Evolutionary conservation across 1,140 invertebrate species (phyloP), one percentile per base, ranked within the genome.

Genomic region (Solen grandis): DNA sequence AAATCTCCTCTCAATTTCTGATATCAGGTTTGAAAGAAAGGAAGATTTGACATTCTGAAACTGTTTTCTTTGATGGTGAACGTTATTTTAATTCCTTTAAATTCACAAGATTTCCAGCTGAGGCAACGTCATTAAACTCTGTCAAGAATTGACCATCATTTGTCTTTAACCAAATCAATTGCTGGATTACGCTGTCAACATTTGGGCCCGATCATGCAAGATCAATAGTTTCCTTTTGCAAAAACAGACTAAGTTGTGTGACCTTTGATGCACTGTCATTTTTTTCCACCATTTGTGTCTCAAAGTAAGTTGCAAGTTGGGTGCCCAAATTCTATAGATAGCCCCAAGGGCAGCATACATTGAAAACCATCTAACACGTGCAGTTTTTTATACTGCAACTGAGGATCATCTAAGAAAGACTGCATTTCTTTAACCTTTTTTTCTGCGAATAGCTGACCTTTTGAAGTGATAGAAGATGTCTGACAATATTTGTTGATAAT

Each of bases 211-310:
- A 41, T 41, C 22, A 46, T 8, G 65, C 65, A 13, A 68, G 8
- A 46, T 68, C 65, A 2, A 68, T 46, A 25, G 14, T 68, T 50
- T 68, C 65, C 25, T 46, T 68, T 27, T 38, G 65, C 5, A 68
- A 46, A 27, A 68, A 25, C n/a, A 46, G 16, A 46, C 35, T 68
- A 16, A 46, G 65, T n/a, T 68, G 65, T 19, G 65, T 68, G 8
- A 41, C 41, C 38, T 41, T 68, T 46, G 65, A 14, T 22, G 25
- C n/a, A 46, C 65, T 68, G 25, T 41, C 65, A 68, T 68, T 68
- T 35, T 8, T 1, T 35, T 4, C n/a, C 1, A n/a, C 38, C 38
- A 50, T 46, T 13, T 46, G 36, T 25, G 35, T 22, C 50, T 68
- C 4, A 14, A 68, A n/a, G 25, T 68, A 68, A n/a, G 65, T 68